Base-by-base conservation (phyloP, 1,140 invertebrate species). In the Trichonephila clavata region DNA sequence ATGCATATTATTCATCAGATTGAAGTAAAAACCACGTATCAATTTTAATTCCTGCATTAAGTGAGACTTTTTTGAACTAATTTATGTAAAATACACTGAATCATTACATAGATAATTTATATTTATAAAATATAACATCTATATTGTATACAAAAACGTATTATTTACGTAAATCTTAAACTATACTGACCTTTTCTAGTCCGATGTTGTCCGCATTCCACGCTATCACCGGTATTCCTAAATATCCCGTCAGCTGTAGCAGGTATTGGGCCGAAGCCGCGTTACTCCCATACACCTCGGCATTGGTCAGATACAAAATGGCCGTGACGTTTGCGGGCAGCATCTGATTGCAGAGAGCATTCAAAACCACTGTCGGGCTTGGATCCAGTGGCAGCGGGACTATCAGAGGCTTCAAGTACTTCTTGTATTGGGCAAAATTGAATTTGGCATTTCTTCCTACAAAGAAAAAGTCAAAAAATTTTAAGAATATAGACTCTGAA, bases 181-280 rank as follows among this genome's bases (percentile, higher is more conserved):
- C 39, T 1, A 4, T 91, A 95, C 96, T 96, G 95, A 97, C 97
- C 96, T 97, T 96, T 94, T 97, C 97, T 7, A 98, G 96, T 63
- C 98, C 98, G 1, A 98, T 98, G 95, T 99, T 99, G 95, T 99
- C 98, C 3, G 98, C 98, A 95, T 99, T 99, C 98, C 98, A 99
- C 1, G 98, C 95, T 94, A 99, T 98, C 18, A 99, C 98, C 93
- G 98, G 98, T 92, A 98, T 98, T 32, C 98, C 97, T 21, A 97
- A 95, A 96, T 98, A 98, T 59, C 97, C 97, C 86, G 98, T 98
- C 94, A 99, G 96, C 96, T 99, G 98, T 77, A 99, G 97, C 95
- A 99, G 98, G 96, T 99, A 99, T 96, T 99, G 98, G 43, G 98
- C 98, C 77, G 98, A 98, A 92, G 98, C 98, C 80, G 98, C 98